Evolutionary conservation across 2,888 invertebrate genomes (phyloP).

Genomic region (Eubasilissa splendida): DNA sequence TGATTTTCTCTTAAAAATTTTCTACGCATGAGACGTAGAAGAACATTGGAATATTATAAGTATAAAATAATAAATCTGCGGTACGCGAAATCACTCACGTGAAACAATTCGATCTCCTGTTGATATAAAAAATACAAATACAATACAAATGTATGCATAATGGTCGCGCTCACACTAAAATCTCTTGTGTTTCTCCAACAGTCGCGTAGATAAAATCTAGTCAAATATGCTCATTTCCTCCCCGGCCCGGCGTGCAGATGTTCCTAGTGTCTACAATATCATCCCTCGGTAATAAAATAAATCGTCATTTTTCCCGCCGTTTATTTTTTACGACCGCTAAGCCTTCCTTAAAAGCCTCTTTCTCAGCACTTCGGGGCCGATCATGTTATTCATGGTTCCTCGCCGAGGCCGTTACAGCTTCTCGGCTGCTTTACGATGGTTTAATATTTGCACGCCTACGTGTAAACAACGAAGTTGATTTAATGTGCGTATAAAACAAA

Average conservation of each 20-base stretch:
- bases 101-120: too few relatives aligned
- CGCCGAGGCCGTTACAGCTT: conserved; percentile 46
- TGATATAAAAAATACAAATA: too few relatives aligned
- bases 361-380: conserved; percentile 51
- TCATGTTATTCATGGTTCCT: conserved; percentile 44
- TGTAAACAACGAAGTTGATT: conserved; percentile 36
- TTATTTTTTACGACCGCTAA: conserved; percentile 57
- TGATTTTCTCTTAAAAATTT: too few relatives aligned
- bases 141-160: too few relatives aligned
- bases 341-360: conserved; percentile 52
- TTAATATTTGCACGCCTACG: conserved; percentile 39
- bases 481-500: conserved; percentile 18
- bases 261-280: conserved; percentile 15
- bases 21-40: too few relatives aligned
- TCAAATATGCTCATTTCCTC: too few relatives aligned
- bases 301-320: conserved; percentile 57
- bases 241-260: conserved; percentile 2
- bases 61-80: too few relatives aligned
- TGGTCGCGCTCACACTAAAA: too few relatives aligned
- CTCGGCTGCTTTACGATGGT: conserved; percentile 49
- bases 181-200: too few relatives aligned
- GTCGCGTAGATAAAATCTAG: too few relatives aligned
- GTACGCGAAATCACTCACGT: too few relatives aligned
- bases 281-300: conserved; percentile 54
- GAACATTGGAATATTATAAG: too few relatives aligned